These are phyloP conservation scores for Sander lucioperca DNA, from an alignment of 2,113 vertebrate species.

Conservation along the genomic window DNA sequence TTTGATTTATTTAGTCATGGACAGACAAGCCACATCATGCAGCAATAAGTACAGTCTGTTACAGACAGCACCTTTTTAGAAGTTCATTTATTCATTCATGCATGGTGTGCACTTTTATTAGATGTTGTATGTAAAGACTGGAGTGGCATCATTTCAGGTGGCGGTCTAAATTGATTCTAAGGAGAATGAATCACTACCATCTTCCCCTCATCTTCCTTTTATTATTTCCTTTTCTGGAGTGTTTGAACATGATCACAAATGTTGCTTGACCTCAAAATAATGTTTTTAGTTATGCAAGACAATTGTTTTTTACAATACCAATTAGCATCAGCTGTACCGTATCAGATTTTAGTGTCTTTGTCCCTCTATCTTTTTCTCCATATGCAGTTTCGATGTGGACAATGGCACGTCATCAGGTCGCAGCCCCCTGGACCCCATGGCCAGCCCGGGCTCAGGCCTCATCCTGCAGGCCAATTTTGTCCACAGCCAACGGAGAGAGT, in stretches of 20 bases:
- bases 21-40: background rate
- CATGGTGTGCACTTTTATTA: background rate
- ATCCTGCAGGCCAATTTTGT: slow-evolving; percentile 99
- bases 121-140: background rate
- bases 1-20: background rate
- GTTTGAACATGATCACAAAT: background rate
- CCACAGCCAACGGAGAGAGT: slow-evolving; percentile 97
- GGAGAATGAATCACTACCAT: background rate
- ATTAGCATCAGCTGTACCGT: background rate
- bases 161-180: background rate
- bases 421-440: slow-evolving; percentile 99
- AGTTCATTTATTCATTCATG: background rate
- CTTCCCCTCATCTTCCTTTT: background rate
- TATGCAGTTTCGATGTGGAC: slow-evolving; percentile 96
- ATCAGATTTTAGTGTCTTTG: slow-evolving; percentile 3
- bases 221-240: background rate
- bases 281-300: background rate
- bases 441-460: slow-evolving; percentile 97
- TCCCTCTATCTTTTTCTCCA: slow-evolving; percentile 23
- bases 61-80: background rate
- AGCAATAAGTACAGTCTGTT: background rate
- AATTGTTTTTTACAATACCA: background rate
- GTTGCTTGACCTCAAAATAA: background rate
- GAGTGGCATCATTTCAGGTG: background rate
- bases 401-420: slow-evolving; percentile 97